Percentiles rank a stretch among this genome's conserved stretches.
phyloP scores from a whole-genome alignment of 2,113 vertebrate genomes.

The Bettongia penicillata region DNA sequence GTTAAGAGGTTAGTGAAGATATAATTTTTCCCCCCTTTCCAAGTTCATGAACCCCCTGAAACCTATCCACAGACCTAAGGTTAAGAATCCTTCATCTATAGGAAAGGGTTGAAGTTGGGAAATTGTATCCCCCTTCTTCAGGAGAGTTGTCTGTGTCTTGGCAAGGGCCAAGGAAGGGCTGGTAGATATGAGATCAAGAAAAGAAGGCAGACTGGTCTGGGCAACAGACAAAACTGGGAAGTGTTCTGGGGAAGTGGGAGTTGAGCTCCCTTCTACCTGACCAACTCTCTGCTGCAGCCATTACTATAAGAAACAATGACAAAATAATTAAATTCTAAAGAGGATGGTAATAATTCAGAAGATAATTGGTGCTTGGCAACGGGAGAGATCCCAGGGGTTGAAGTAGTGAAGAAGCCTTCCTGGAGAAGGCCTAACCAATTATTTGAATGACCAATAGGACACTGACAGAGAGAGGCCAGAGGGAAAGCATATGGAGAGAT shows the following conservation, averaged over 20 bases:
- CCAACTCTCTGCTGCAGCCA: neutral
- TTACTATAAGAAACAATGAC: neutral
- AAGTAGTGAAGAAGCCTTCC: neutral
- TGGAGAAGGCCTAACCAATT: neutral
- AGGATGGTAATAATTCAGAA: neutral
- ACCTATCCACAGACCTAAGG: neutral
- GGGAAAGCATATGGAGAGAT: neutral
- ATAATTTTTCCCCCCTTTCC: neutral
- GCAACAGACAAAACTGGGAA: neutral
- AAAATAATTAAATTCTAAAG: neutral
- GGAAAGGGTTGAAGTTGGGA: neutral
- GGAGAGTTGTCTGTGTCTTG: neutral
- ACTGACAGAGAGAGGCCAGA: neutral
- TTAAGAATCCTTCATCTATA: neutral
- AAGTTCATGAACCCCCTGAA: neutral
- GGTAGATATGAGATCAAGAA: neutral
- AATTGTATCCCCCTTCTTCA: neutral
- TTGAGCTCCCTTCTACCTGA: neutral
- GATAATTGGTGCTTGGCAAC: neutral
- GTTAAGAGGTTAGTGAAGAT: neutral
- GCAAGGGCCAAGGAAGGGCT: neutral
- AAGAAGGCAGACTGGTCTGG: neutral
- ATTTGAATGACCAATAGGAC: neutral
- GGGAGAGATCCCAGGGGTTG: neutral
- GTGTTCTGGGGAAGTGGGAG: neutral